A percentile compares a stretch with the other conserved stretches of the same genome.
These are phyloP conservation scores for Shargacucullia verbasci DNA, from an alignment of 2,888 invertebrate species.

Conservation along the genomic window DNA sequence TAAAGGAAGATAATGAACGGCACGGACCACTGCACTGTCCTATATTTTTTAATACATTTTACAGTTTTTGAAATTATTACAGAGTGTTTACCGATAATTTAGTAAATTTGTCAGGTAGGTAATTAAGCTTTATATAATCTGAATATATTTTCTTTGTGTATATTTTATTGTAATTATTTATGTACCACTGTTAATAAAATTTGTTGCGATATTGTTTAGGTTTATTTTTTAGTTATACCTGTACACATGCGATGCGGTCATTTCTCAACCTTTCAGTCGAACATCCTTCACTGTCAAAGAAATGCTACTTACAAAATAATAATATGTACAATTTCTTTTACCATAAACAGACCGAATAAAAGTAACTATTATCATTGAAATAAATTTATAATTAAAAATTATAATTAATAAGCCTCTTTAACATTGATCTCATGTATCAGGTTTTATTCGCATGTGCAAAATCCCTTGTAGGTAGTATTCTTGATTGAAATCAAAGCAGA, in stretches of 20 bases:
- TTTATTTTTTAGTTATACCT: conserved; percentile 49
- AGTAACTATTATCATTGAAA: no score
- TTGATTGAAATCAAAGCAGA: no score
- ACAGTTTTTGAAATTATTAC: conserved; percentile 56
- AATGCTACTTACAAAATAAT: no score
- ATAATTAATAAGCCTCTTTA: no score
- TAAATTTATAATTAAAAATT: no score
- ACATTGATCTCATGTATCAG: no score
- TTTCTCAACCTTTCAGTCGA: conserved; percentile 19
- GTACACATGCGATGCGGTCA: conserved; percentile 26
- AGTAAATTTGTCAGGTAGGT: conserved; percentile 73
- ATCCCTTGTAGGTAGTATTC: no score
- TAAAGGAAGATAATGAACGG: conserved; percentile 79
- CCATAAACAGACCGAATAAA: no score
- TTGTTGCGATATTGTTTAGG: conserved; percentile 68
- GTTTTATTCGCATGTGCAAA: no score
- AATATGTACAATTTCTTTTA: no score
- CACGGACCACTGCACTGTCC: conserved; percentile 50
- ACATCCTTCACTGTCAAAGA: conserved; percentile 1
- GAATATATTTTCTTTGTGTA: conserved; percentile 76
- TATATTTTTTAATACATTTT: conserved; percentile 39
- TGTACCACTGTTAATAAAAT: conserved; percentile 81
- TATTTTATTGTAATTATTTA: conserved; percentile 82
- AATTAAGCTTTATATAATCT: conserved; percentile 68
- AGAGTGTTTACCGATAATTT: conserved; percentile 57